phyloP scores from a whole-genome alignment of 2,113 vertebrate genomes.

The Todiramphus chloris region DNA sequence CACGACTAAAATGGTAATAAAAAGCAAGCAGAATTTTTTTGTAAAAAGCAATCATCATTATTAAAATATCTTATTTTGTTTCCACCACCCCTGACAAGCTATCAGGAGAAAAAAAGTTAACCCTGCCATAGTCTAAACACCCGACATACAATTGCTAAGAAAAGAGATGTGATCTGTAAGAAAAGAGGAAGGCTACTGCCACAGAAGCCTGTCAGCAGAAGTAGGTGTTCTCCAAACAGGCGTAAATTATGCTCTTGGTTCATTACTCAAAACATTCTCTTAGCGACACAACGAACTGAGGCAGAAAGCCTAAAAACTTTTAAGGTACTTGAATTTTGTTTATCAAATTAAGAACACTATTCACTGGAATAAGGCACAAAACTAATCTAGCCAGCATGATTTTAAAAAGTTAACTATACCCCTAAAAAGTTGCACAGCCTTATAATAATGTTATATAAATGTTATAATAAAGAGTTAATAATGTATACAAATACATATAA shows the following conservation, averaged over 20 bases:
- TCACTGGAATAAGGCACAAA: neutral
- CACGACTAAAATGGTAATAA: neutral
- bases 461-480: neutral
- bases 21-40: neutral
- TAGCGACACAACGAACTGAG: neutral
- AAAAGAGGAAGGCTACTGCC: neutral
- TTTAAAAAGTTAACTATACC: neutral
- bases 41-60: neutral
- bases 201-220: neutral
- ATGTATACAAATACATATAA: neutral
- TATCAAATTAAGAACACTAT: neutral
- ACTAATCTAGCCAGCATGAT: neutral
- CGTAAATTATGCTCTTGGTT: neutral
- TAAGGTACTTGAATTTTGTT: neutral
- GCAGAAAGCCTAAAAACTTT: neutral
- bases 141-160: neutral
- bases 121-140: neutral
- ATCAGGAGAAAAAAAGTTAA: neutral
- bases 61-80: neutral
- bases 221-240: neutral
- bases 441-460: neutral
- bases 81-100: neutral
- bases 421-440: neutral
- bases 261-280: neutral
- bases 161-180: neutral